phyloP scores from a whole-genome alignment of 2,888 invertebrate genomes.

The Limnephilus auricula region DNA sequence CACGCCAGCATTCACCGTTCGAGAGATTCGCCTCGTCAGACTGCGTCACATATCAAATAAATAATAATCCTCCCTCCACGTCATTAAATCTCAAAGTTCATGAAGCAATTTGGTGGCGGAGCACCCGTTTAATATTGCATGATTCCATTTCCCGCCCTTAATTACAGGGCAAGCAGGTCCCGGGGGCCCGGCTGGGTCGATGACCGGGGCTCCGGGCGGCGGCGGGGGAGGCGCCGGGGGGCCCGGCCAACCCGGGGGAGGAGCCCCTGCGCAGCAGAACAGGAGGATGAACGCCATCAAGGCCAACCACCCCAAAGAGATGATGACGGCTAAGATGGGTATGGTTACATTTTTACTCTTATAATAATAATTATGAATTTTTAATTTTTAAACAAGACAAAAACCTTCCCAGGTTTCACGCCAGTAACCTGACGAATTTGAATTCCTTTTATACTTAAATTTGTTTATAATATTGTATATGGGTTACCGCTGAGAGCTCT shows the following conservation, averaged over 20 bases:
- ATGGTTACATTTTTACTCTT: conserved; percentile 70
- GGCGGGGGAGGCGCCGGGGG: conserved; percentile 70
- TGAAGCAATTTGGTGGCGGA: not conserved
- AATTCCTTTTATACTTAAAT: too few species aligned
- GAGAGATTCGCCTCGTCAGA: not conserved
- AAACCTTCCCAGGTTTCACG: too few species aligned
- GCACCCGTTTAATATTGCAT: conserved; percentile 16
- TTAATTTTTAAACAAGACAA: too few species aligned
- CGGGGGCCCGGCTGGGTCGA: conserved; percentile 68
- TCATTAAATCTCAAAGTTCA: not conserved
- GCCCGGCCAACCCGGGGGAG: conserved; percentile 76
- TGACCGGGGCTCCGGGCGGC: conserved; percentile 70
- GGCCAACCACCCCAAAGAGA: conserved; percentile 90
- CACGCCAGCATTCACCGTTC: not conserved
- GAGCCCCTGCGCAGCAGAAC: conserved; percentile 79
- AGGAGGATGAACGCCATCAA: conserved; percentile 92
- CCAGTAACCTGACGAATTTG: too few species aligned
- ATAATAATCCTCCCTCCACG: not conserved
- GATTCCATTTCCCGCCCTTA: conserved; percentile 12
- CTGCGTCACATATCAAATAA: not conserved
- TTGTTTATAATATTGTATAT: not conserved
- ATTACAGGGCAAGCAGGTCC: conserved; percentile 64
- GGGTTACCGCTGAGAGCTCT: not conserved
- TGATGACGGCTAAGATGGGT: conserved; percentile 89
- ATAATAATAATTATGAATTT: too few species aligned